These are phyloP conservation scores for Lottia scabra DNA, from an alignment of 2,888 invertebrate genomes.

Conservation along the genomic window DNA sequence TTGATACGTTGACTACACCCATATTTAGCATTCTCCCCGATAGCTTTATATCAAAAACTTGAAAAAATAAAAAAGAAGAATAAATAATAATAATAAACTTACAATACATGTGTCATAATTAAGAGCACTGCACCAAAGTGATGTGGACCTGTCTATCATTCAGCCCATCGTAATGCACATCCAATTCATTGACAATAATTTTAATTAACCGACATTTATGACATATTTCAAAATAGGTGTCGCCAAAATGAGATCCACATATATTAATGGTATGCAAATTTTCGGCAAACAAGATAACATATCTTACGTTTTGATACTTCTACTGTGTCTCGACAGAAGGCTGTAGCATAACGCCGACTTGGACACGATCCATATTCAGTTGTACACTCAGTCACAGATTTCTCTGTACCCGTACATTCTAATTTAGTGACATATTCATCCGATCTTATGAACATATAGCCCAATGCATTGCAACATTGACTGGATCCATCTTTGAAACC, in stretches of 20 bases:
- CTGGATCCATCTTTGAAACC: constrained; percentile 71
- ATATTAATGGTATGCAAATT: too few relatives aligned
- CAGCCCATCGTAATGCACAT: too few relatives aligned
- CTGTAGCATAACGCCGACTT: constrained; percentile 41
- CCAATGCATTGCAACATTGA: constrained; percentile 48
- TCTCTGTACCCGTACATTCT: constrained; percentile 43
- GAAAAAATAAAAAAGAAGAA: constrained; percentile 3
- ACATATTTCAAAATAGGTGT: too few relatives aligned
- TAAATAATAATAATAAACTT: too few relatives aligned
- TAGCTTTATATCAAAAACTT: constrained; percentile 31
- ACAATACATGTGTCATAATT: too few relatives aligned
- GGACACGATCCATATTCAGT: constrained; percentile 33
- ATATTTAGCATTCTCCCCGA: constrained; percentile 29
- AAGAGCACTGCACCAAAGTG: too few relatives aligned
- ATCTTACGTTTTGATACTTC: too few relatives aligned
- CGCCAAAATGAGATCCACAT: too few relatives aligned
- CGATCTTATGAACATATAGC: constrained; percentile 23
- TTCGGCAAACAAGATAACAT: not conserved
- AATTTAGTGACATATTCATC: constrained; percentile 33
- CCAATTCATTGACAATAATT: too few relatives aligned
- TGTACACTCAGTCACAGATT: constrained; percentile 36
- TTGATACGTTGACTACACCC: constrained; percentile 41
- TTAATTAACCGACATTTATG: too few relatives aligned
- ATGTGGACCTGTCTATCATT: too few relatives aligned
- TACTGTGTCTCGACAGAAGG: constrained; percentile 26